phyloP scores from a whole-genome alignment of 2,888 invertebrate species.

The Drosophila parthenogenetica region DNA sequence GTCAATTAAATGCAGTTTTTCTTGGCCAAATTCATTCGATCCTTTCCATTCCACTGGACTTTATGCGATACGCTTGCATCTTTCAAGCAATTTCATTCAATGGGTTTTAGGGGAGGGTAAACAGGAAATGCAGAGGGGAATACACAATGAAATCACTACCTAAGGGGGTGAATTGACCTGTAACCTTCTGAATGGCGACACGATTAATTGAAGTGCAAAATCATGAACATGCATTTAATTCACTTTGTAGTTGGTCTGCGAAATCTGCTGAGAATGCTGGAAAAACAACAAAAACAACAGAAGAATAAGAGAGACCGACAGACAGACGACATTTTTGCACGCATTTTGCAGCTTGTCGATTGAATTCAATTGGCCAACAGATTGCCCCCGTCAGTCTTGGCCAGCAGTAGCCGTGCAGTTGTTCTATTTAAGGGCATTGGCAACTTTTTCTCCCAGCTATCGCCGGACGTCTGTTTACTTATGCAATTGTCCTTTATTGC shows the following conservation, averaged over 20 bases:
- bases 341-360: conserved; percentile 61
- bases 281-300: conserved; percentile 8
- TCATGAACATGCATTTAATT: conserved; percentile 72
- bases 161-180: conserved; percentile 34
- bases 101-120: not conserved
- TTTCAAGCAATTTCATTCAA: conserved; percentile 27
- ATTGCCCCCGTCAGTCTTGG: conserved; percentile 36
- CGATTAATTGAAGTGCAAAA: conserved; percentile 65
- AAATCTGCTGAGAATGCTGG: conserved; percentile 45
- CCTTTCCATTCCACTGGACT: conserved; percentile 36
- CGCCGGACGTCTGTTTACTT: conserved; percentile 23
- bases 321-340: conserved; percentile 58
- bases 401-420: conserved; percentile 26
- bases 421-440: conserved; percentile 68
- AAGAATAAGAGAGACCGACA: not conserved
- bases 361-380: conserved; percentile 51
- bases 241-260: conserved; percentile 47
- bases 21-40: conserved; percentile 29
- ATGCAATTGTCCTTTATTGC: conserved; percentile 72
- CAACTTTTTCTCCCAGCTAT: conserved; percentile 39
- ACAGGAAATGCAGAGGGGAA: conserved; percentile 19
- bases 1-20: conserved; percentile 50
- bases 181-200: conserved; percentile 34
- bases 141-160: conserved; percentile 24
- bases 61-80: conserved; percentile 33